Evolutionary conservation across 2,113 vertebrate genomes (phyloP).

Genomic region (Colistium nudipinnis): DNA sequence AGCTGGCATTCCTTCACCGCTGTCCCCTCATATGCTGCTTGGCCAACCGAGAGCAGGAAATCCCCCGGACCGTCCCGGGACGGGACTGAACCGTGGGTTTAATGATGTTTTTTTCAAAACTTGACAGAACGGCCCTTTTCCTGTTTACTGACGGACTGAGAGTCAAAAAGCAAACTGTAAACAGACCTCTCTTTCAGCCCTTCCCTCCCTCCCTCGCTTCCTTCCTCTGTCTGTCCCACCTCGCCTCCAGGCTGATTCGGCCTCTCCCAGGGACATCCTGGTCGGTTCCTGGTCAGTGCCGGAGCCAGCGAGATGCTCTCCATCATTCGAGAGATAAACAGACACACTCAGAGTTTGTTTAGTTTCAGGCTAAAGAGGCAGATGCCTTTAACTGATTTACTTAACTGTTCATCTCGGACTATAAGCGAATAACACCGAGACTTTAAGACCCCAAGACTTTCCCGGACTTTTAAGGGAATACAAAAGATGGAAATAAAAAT

Average conservation of each 20-base stretch:
- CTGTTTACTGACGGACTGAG: constrained; percentile 62
- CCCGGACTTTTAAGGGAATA: neutral
- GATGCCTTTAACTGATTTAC: constrained; percentile 6
- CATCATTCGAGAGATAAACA: constrained; percentile 10
- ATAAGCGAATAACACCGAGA: constrained; percentile 1
- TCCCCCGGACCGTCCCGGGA: constrained; percentile 51
- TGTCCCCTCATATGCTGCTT: constrained; percentile 33
- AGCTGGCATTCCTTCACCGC: constrained; percentile 36
- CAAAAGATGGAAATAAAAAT: constrained; percentile 14
- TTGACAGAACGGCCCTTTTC: constrained; percentile 60
- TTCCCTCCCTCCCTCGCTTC: constrained; percentile 29
- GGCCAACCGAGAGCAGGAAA: constrained; percentile 57
- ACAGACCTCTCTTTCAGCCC: constrained; percentile 52
- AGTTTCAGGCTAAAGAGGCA: neutral
- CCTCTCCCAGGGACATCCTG: constrained; percentile 53
- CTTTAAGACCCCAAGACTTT: no score
- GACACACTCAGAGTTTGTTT: neutral
- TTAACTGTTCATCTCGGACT: constrained; percentile 3
- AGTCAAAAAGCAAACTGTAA: constrained; percentile 42
- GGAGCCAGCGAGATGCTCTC: constrained; percentile 24
- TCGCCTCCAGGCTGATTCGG: constrained; percentile 33
- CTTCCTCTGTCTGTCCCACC: constrained; percentile 42
- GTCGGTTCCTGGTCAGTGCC: constrained; percentile 35
- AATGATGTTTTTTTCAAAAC: constrained; percentile 44
- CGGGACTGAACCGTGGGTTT: constrained; percentile 42